phyloP scores from a whole-genome alignment of 1,140 invertebrate genomes.

The Eupristina koningsbergeri region DNA sequence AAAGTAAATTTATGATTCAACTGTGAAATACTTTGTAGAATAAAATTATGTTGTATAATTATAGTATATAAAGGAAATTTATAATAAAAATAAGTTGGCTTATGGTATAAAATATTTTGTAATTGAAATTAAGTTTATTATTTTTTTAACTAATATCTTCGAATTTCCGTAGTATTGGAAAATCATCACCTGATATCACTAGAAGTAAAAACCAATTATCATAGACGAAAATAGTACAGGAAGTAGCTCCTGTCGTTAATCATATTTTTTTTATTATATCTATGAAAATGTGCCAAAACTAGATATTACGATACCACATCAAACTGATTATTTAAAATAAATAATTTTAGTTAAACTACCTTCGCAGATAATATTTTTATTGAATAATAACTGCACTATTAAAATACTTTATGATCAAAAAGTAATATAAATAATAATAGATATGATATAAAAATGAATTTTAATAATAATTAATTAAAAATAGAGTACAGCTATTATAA shows the following conservation, averaged over 20 bases:
- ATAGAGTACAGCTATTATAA: no score
- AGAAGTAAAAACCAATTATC: background rate
- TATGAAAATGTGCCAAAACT: background rate
- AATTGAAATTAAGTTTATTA: no score
- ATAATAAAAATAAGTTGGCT: no score
- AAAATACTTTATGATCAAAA: background rate
- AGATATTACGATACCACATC: background rate
- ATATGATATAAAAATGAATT: background rate
- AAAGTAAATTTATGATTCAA: no score
- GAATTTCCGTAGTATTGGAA: background rate
- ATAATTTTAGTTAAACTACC: background rate
- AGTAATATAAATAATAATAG: background rate
- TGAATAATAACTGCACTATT: background rate
- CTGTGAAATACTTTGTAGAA: no score
- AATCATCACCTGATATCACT: background rate
- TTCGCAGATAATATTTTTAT: background rate
- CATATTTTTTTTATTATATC: background rate
- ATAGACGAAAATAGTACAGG: background rate
- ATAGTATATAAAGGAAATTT: no score
- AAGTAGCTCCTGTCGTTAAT: background rate
- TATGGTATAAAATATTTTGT: no score
- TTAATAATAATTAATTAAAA: background rate
- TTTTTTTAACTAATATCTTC: no score
- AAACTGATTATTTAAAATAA: conserved; percentile 10
- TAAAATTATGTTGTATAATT: no score